phyloP scores from a whole-genome alignment of 2,797 vertebrate genomes.

The Microctenopoma stevenorrisi region DNA sequence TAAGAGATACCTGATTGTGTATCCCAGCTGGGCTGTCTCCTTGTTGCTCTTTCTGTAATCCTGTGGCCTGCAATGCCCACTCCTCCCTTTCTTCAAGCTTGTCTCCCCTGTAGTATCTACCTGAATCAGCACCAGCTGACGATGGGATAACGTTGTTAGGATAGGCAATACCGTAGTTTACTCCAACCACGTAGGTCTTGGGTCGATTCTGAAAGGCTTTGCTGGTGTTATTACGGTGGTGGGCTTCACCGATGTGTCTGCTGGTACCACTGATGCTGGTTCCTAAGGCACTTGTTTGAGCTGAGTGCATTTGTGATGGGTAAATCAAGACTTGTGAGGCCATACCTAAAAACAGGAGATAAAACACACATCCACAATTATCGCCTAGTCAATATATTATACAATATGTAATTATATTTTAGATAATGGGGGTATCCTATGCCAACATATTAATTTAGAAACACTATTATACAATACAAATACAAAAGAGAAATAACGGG shows the following conservation, averaged over 20 bases:
- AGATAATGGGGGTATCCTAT: neutral
- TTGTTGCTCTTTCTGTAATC: conserved; percentile 81
- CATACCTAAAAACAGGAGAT: conserved; percentile 87
- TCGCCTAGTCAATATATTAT: neutral
- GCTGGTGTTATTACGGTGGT: conserved; percentile 85
- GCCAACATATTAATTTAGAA: neutral
- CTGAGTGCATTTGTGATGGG: conserved; percentile 97
- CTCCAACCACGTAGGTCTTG: conserved; percentile 91
- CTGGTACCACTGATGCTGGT: conserved; percentile 87
- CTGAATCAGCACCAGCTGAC: conserved; percentile 83
- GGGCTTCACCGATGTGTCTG: conserved; percentile 63
- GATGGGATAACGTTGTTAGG: conserved; percentile 86
- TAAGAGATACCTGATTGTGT: conserved; percentile 29
- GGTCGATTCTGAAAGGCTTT: conserved; percentile 91
- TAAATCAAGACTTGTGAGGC: conserved; percentile 98
- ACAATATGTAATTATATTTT: neutral
- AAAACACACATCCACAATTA: neutral
- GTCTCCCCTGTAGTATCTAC: conserved; percentile 79
- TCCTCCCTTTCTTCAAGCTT: conserved; percentile 69
- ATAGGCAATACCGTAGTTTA: conserved; percentile 91
- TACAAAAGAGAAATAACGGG: neutral
- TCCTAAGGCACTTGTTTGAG: conserved; percentile 99
- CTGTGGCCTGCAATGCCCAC: conserved; percentile 83
- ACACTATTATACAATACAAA: neutral
- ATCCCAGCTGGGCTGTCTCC: conserved; percentile 30